Base-by-base conservation (phyloP, 2,888 invertebrate species). In the Amiota mariae region DNA sequence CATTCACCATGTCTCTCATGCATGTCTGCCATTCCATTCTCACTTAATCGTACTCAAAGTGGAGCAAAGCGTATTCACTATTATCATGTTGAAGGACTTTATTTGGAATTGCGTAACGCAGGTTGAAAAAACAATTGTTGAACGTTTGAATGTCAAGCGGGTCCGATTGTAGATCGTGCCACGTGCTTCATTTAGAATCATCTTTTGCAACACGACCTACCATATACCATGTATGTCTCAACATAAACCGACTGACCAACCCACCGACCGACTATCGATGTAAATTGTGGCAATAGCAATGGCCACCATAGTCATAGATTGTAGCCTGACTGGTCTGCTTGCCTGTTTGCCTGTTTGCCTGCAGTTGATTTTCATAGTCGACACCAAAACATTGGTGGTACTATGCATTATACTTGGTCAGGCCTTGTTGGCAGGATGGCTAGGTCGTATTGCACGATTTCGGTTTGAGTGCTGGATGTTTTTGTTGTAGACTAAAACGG, bases 71-170 rank as follows among this genome's bases (percentile, higher is more conserved):
- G 13, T 12, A 54, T 13, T 51, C 51, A 51, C 51, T 51, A 51
- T 54, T 54, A n/a, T n/a, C 54, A 54, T 54, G 54, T n/a, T 54
- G 54, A 54, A 54, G 54, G 54, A 54, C 54, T 54, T 54, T 54
- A 54, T 54, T 54, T 6, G 8, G 36, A 36, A 36, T 36, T 36
- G 36, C 36, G 36, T 36, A 36, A 36, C 36, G 36, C 36, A 36
- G 36, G 36, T 36, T 36, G 6, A 36, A 36, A 36, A 36, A 36
- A 36, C 36, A 36, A 36, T 36, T 36, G 36, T 36, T 36, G 36
- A 36, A 36, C 36, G 36, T 36, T 54, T 54, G 54, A 54, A 54
- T n/a, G 2, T 12, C 54, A 12, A 54, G 54, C 54, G 54, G n/a
- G 13, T 4, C 12, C 63, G n/a, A 63, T 63, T 63, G 24, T 10